These are phyloP conservation scores for Ceratina australensis DNA, from an alignment of 1,140 invertebrate genomes.

Conservation along the genomic window DNA sequence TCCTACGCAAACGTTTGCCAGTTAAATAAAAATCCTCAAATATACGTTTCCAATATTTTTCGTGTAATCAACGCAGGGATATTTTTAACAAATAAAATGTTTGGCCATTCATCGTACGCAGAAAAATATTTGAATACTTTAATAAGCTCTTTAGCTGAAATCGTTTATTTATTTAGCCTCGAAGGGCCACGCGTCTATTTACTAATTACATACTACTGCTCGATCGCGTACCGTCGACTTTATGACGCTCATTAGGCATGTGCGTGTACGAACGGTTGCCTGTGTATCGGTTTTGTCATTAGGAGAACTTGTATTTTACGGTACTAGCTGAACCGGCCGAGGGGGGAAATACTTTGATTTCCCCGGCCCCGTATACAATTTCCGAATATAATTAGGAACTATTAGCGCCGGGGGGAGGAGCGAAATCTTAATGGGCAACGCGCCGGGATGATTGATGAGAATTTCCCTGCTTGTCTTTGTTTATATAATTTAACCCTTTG, in stretches of 20 bases:
- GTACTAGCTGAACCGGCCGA: background rate
- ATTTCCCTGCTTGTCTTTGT: too few relatives aligned
- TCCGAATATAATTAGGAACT: background rate
- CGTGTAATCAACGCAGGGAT: too few relatives aligned
- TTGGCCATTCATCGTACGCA: too few relatives aligned
- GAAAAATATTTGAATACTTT: background rate
- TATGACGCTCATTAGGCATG: slow-evolving; percentile 37
- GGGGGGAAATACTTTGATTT: slow-evolving; percentile 26
- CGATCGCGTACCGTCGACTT: slow-evolving; percentile 22
- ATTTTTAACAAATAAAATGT: too few relatives aligned
- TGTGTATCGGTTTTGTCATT: slow-evolving; percentile 43
- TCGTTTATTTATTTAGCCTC: slow-evolving; percentile 14
- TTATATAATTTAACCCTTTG: too few relatives aligned
- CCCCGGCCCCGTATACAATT: background rate
- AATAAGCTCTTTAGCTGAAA: background rate
- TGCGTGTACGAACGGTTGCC: background rate
- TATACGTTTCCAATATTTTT: background rate
- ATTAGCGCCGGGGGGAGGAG: too few relatives aligned
- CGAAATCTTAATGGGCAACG: background rate
- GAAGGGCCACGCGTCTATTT: slow-evolving; percentile 21
- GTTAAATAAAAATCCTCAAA: background rate
- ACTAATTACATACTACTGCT: slow-evolving; percentile 39
- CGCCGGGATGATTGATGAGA: background rate
- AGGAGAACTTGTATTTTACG: slow-evolving; percentile 26
- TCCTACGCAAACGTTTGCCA: background rate